Percentiles rank a stretch among this genome's conserved stretches.
Evolutionary conservation across 2,888 invertebrate genomes (phyloP).

Genomic region (Volucella zonaria): DNA sequence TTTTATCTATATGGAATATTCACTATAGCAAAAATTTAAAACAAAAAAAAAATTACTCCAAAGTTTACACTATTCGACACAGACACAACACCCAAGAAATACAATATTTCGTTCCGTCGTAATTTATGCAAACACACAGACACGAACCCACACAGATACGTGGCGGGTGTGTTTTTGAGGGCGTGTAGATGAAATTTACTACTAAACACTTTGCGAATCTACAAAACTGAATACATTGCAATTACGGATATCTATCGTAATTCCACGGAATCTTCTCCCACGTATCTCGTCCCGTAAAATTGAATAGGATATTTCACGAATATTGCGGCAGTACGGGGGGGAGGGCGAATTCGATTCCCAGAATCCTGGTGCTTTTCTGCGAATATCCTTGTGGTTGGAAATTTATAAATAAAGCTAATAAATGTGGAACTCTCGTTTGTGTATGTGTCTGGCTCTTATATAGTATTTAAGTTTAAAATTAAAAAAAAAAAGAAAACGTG

Average conservation of each 20-base stretch:
- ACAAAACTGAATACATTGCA: constrained; percentile 28
- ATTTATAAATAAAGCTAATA: constrained; percentile 27
- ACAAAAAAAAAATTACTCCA: constrained; percentile 54
- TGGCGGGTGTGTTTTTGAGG: constrained; percentile 59
- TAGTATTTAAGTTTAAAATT: constrained; percentile 42
- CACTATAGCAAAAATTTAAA: constrained; percentile 39
- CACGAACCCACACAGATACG: not conserved
- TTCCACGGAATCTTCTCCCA: constrained; percentile 13
- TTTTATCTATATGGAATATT: too few species aligned
- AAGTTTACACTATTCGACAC: constrained; percentile 65
- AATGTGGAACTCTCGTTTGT: constrained; percentile 1
- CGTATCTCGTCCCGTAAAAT: not conserved
- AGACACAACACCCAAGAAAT: constrained; percentile 64
- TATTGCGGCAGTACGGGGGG: not conserved
- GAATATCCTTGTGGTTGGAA: constrained; percentile 2
- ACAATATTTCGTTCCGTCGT: constrained; percentile 54
- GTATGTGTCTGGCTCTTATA: constrained; percentile 23
- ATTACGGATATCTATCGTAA: constrained; percentile 1
- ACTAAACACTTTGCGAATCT: constrained; percentile 34
- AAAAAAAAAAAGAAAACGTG: too few species aligned
- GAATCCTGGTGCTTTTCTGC: not conserved
- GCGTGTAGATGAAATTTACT: constrained; percentile 57
- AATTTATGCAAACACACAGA: constrained; percentile 62
- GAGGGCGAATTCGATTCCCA: not conserved
- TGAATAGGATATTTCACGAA: not conserved